phyloP scores from a whole-genome alignment of 2,797 vertebrate genomes.

The Cossypha caffra region DNA sequence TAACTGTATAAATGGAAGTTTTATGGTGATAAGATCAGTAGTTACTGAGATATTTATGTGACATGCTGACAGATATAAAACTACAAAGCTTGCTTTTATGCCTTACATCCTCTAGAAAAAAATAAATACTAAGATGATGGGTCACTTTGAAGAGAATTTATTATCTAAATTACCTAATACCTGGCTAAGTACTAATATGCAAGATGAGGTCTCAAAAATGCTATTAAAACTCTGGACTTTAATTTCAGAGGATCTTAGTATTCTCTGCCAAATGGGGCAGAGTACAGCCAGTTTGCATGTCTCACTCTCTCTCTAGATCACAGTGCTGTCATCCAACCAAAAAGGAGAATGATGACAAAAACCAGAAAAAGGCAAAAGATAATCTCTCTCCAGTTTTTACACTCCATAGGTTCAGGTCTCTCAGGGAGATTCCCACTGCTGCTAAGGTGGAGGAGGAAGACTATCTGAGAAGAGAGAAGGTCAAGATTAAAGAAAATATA shows the following conservation, averaged over 20 bases:
- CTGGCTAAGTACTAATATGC: slow-evolving; percentile 74
- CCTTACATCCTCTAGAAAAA: slow-evolving; percentile 72
- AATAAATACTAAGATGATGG: slow-evolving; percentile 74
- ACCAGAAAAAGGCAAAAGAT: slow-evolving; percentile 20
- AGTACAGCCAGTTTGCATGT: slow-evolving; percentile 36
- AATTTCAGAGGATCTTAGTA: slow-evolving; percentile 38
- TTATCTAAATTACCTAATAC: slow-evolving; percentile 78
- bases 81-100: slow-evolving; percentile 81
- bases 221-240: slow-evolving; percentile 71
- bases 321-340: slow-evolving; percentile 39
- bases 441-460: background rate
- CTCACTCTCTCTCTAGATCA: slow-evolving; percentile 51
- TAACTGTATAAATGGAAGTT: slow-evolving; percentile 92
- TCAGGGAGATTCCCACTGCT: background rate
- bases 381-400: slow-evolving; percentile 41
- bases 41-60: slow-evolving; percentile 98
- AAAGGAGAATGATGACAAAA: slow-evolving; percentile 47
- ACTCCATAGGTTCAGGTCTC: slow-evolving; percentile 24
- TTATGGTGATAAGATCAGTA: slow-evolving; percentile 94
- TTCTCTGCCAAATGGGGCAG: slow-evolving; percentile 59
- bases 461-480: background rate
- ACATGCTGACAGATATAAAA: slow-evolving; percentile 88
- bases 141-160: slow-evolving; percentile 79
- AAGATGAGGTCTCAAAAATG: slow-evolving; percentile 67
- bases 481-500: slow-evolving; percentile 3